Evolutionary conservation across 2,113 vertebrate genomes (phyloP).

Genomic region (Cheilinus undulatus): DNA sequence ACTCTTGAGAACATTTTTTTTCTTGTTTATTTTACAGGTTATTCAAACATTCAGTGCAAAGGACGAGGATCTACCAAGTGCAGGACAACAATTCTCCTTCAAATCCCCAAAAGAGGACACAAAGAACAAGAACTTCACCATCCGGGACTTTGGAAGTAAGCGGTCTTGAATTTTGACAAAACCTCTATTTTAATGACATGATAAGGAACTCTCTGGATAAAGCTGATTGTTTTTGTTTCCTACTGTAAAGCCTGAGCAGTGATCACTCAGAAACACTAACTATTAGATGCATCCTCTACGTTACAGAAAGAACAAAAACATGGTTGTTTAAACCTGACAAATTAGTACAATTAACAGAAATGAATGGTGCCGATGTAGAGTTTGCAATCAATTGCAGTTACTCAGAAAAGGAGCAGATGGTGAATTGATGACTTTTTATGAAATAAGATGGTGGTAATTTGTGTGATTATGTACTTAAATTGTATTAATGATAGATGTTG

Average conservation of each 20-base stretch:
- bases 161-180: conserved; percentile 3
- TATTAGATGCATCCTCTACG: too few species aligned
- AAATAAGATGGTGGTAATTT: too few species aligned
- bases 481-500: too few species aligned
- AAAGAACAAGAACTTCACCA: conserved; percentile 94
- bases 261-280: not conserved
- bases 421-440: too few species aligned
- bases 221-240: not conserved
- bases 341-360: too few species aligned
- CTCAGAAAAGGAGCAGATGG: too few species aligned
- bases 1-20: not conserved
- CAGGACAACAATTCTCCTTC: conserved; percentile 94
- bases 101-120: conserved; percentile 87
- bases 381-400: too few species aligned
- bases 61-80: conserved; percentile 91
- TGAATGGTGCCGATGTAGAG: too few species aligned
- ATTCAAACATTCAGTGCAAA: conserved; percentile 92
- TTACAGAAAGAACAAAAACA: too few species aligned
- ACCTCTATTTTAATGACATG: not conserved
- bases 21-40: conserved; percentile 80
- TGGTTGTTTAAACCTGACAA: too few species aligned
- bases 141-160: conserved; percentile 97
- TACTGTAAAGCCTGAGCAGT: not conserved
- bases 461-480: too few species aligned
- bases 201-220: not conserved